These are phyloP conservation scores for Metacarcinus magister DNA, from an alignment of 2,888 invertebrate species.

Conservation along the genomic window DNA sequence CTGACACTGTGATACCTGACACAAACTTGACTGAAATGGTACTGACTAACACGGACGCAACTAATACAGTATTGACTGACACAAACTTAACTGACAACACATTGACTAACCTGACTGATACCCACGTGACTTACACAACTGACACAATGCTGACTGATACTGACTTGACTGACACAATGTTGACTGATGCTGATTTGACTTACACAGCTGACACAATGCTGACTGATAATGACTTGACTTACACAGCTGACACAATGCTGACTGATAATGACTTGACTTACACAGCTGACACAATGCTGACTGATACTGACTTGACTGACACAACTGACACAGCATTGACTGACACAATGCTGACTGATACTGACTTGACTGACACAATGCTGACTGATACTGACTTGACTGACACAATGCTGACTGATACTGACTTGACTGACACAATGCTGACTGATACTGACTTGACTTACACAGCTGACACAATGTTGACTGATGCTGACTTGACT, in stretches of 20 bases:
- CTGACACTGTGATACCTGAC: slow-evolving; percentile 38
- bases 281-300: slow-evolving; percentile 20
- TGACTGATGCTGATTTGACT: slow-evolving; percentile 31
- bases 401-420: background rate
- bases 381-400: slow-evolving; percentile 57
- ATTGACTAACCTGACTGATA: background rate
- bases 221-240: slow-evolving; percentile 49
- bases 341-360: slow-evolving; percentile 32
- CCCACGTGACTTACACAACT: background rate
- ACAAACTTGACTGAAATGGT: background rate
- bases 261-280: background rate
- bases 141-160: background rate
- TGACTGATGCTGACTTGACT: slow-evolving; percentile 9
- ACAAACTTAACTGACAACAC: background rate
- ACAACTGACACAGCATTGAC: background rate
- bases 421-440: slow-evolving; percentile 14
- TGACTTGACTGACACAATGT: background rate
- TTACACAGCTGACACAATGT: slow-evolving; percentile 33
- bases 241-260: background rate
- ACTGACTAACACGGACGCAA: background rate
- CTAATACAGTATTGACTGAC: slow-evolving; percentile 23
- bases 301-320: background rate
- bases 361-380: background rate
- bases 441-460: background rate
- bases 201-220: background rate